These are phyloP conservation scores for Neria commutata DNA, from an alignment of 2,888 invertebrate species.

Conservation along the genomic window DNA sequence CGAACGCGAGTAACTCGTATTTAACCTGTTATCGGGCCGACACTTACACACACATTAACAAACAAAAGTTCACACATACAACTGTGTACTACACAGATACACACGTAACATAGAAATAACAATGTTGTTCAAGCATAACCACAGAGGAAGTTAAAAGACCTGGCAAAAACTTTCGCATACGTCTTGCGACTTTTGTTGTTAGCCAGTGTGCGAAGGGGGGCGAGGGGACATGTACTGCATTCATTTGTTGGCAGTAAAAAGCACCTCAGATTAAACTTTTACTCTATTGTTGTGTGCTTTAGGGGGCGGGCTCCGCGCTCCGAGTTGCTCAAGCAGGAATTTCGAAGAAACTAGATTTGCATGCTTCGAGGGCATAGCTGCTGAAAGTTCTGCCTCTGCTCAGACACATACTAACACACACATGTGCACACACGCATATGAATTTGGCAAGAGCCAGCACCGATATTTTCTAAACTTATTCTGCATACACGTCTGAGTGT, in stretches of 20 bases:
- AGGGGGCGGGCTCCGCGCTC: background rate
- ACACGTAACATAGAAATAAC: constrained; percentile 6
- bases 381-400: too few species aligned
- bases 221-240: too few species aligned
- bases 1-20: too few species aligned
- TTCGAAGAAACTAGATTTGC: too few species aligned
- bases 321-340: too few species aligned
- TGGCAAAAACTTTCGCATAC: background rate
- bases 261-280: background rate
- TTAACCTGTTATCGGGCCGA: background rate
- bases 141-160: background rate
- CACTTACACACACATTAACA: background rate
- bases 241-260: background rate
- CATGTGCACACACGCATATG: too few species aligned
- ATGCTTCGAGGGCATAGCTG: too few species aligned
- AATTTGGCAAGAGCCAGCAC: too few species aligned
- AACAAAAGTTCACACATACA: background rate
- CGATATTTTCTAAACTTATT: too few species aligned
- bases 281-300: background rate
- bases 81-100: background rate
- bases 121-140: constrained; percentile 7
- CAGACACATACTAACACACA: too few species aligned
- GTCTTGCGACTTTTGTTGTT: constrained; percentile 1
- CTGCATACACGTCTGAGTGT: too few species aligned
- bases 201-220: background rate